Evolutionary conservation across 2,888 invertebrate genomes (phyloP), one percentile per base, ranked within the genome.

Genomic region (Drosophila prolongata): DNA sequence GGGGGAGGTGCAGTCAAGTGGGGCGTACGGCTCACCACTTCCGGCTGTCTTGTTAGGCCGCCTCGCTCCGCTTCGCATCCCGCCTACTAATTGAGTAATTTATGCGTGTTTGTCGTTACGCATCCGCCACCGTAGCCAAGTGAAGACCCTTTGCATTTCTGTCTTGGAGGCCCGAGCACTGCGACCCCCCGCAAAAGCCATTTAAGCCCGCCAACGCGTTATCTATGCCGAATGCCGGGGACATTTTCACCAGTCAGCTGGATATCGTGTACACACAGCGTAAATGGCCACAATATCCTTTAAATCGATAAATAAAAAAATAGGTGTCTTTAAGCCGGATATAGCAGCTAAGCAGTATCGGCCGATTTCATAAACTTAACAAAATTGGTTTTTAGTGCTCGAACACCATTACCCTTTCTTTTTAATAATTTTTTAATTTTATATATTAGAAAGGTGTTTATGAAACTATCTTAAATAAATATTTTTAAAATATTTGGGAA

Each of bases 71-170:
- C 62, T 19, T 53, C 66, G 68, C 73, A 78, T 79, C 73, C 77
- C 71, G 88, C 72, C 83, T 82, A 75, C 75, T 84, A 88, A 84
- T 88, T 84, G 87, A 83, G 89, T 86, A 88, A 84, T 84, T 88
- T 84, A 88, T 84, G 87, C 84, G 67, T 78, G 80, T 78, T 87
- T 87, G 82, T 75, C 68, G 71, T 47, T 65, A 67, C 66, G 81
- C 65, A 78, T 70, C 70, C 59, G 75, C 62, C 62, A 40, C 42
- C 70, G 49, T 24, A 40, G 44, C 43, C 40, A 37, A 37, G 40
- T 19, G 37, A 35, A 47, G 57, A 47, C 40, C 34, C 57, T 58
- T 68, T 30, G 47, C 59, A 57, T 40, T 37, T 10, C 43, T 14
- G 64, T 40, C 52, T 70, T 56, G 47, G 34, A 19, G 35, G 19